phyloP scores from a whole-genome alignment of 2,888 invertebrate species.

The Belgica antarctica region DNA sequence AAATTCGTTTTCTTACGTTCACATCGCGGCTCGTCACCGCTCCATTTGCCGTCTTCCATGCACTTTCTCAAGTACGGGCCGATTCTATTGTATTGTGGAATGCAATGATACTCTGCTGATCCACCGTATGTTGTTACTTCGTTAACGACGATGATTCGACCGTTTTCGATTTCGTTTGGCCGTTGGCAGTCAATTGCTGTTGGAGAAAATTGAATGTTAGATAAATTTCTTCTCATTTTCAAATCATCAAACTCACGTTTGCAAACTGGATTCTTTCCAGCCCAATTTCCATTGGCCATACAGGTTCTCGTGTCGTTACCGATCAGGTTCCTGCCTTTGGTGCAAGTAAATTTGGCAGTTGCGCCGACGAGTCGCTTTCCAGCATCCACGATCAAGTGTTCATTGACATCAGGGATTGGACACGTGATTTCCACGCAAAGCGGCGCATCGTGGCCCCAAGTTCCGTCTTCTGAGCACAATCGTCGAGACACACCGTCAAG shows the following conservation, averaged over 20 bases:
- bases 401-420: conserved; percentile 63
- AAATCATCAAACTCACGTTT: conserved; percentile 74
- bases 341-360: conserved; percentile 76
- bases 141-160: conserved; percentile 81
- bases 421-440: conserved; percentile 82
- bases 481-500: conserved; percentile 79
- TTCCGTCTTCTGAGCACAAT: conserved; percentile 82
- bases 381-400: conserved; percentile 61
- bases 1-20: conserved; percentile 58
- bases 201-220: conserved; percentile 48
- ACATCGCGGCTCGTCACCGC: conserved; percentile 81
- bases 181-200: conserved; percentile 81
- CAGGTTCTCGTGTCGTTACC: conserved; percentile 79
- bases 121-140: conserved; percentile 79
- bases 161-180: conserved; percentile 77
- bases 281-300: conserved; percentile 76
- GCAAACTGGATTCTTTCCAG: conserved; percentile 73
- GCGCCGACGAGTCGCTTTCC: conserved; percentile 74
- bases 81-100: conserved; percentile 77
- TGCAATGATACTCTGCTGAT: conserved; percentile 84
- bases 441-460: conserved; percentile 84
- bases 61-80: conserved; percentile 83
- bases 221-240: too few species aligned
- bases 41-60: conserved; percentile 80
- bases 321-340: conserved; percentile 74